A percentile compares a stretch with the other conserved stretches of the same genome.
Evolutionary conservation across 2,797 vertebrate genomes (phyloP).

Genomic region (Brachyrhaphis roseni): DNA sequence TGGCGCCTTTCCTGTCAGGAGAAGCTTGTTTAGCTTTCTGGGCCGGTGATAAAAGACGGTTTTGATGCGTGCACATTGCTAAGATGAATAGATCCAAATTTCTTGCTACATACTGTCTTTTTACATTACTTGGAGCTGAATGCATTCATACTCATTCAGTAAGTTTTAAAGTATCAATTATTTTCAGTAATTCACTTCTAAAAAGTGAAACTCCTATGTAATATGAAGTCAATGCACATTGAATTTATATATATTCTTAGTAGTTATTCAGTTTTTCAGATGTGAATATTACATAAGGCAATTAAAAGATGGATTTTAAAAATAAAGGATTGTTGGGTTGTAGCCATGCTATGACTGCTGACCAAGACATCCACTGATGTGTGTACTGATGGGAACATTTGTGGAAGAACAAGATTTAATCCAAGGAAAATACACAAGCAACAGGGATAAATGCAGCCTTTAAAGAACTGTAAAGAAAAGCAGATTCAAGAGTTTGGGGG

Average conservation of each 20-base stretch:
- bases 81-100: constrained; percentile 16
- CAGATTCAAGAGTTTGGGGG: neutral
- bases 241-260: neutral
- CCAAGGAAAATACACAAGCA: neutral
- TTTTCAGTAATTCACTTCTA: neutral
- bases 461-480: neutral
- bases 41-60: constrained; percentile 36
- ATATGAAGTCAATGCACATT: neutral
- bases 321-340: neutral
- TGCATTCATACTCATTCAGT: neutral
- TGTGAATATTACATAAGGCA: neutral
- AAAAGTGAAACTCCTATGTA: neutral
- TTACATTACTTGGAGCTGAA: constrained; percentile 17
- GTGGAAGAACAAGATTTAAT: neutral
- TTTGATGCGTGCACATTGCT: constrained; percentile 18
- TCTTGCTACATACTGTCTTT: neutral
- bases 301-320: neutral
- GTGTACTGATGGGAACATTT: neutral
- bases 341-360: neutral
- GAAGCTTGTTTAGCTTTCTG: constrained; percentile 47
- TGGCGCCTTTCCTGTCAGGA: constrained; percentile 40
- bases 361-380: neutral
- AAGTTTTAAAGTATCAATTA: neutral
- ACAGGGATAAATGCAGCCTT: neutral
- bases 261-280: neutral